Base-by-base conservation (phyloP, 2,888 invertebrate species). In the Embidobia sp. region DNA sequence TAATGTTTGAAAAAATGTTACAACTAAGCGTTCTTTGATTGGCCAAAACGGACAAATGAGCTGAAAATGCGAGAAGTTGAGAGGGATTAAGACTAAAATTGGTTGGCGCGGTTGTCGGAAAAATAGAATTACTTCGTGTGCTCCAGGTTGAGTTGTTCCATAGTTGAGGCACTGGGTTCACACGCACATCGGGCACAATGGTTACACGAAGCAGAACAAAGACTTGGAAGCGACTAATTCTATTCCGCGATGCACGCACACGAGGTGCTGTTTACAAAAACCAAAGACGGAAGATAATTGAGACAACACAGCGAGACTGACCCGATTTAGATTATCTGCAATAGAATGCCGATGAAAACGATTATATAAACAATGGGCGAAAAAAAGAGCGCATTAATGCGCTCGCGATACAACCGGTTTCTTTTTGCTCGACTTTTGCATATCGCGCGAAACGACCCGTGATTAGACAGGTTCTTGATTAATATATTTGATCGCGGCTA, bases 321-420 rank as follows among this genome's bases (percentile, higher is more conserved):
- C 77, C 77, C 72, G 77, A 72, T 77, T 77, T 48, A 72, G 72
- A 78, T 78, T 75, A 78, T 78, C 66, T 74, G 37, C 61, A 66
- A 61, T 46, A 57, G 61, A 53, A 67, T 49, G 53, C 48, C 70
- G 66, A 78, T 73, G 72, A 66, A 67, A 77, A 77, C 48, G 51
- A 72, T 67, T 73, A 77, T 73, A 63, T 72, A 77, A 77, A 77
- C 51, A 77, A 67, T 66, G 7, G 44, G 48, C 59, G 3, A 29
- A 48, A 66, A 69, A 66, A 59, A 72, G 18, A 42, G 8, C 27
- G 73, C 53, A 74, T 67, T 74, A 53, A 74, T 74, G 57, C 64
- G 51, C 59, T 59, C 22, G 44, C 11, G n/a, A 42, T n/a, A 59
- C 42, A 70, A 77, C 76, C 76, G 70, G 75, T 75, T 74, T 69